Base-by-base conservation (phyloP, 2,888 invertebrate genomes). In the Spatulosminthurus flaviceps region DNA sequence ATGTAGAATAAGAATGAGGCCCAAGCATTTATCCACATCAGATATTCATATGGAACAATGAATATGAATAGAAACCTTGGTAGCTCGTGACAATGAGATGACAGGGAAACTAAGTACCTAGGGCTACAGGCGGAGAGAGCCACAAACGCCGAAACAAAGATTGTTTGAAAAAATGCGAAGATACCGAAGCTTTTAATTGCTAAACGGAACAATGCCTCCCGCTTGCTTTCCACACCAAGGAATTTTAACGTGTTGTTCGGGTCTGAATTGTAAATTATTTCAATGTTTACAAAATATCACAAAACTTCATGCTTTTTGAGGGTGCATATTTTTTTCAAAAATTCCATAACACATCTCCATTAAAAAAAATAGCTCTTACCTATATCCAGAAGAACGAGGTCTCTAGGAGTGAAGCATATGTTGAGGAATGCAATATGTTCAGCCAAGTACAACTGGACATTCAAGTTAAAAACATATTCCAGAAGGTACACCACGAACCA, bases 401-500 rank as follows among this genome's bases (percentile, higher is more conserved):
- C 51, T 19, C 51, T 13, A 2, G 51, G 16, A 51, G 26, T 67
- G 28, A 67, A 24, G n/a, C 26, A 67, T 5, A 28, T 22, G 28
- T 67, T 67, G 0, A 67, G 28, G n/a, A 67, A 67, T 24, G 13
- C 4, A 9, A 67, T 19, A 13, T 5, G 26, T 24, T 67, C 67
- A 7, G 4, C 1, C 26, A 2, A 13, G 28, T 67, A 7, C 67
- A 67, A 16, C n/a, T 26, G 1, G 4, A 67, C n/a, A 28, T 67
- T 67, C 26, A 67, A 29, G 5, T 2, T 67, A n/a, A 67, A 67
- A 16, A 26, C 28, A 16, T 7, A 24, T 24, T 29, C 13, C 2
- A 67, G n/a, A 26, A 67, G 13, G 67, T 67, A 67, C 28, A 26
- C 26, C 11, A n/a, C n/a, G 28, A 67, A 26, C 67, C 67, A 67